phyloP scores from a whole-genome alignment of 2,888 invertebrate species.

The Dione juno region DNA sequence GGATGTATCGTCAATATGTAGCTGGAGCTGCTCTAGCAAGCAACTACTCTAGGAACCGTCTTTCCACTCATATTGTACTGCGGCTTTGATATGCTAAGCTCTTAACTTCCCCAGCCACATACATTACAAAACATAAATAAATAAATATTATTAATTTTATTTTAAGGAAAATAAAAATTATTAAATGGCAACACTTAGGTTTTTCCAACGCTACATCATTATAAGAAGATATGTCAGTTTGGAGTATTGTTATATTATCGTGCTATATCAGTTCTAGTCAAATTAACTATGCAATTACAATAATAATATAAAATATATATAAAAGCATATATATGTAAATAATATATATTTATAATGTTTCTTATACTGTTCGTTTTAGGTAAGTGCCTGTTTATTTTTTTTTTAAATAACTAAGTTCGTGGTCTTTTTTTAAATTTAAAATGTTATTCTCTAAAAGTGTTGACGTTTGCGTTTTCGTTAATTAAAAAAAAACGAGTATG shows the following conservation, averaged over 20 bases:
- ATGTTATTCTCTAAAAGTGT: not conserved
- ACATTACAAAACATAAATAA: not conserved
- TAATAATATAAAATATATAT: not conserved
- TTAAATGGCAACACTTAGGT: slow-evolving; percentile 11
- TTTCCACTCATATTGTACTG: too few species aligned
- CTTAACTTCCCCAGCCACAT: too few species aligned
- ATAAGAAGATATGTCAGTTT: slow-evolving; percentile 9
- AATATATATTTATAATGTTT: not conserved
- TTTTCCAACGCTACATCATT: slow-evolving; percentile 21
- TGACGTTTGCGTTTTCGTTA: too few species aligned
- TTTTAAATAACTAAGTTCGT: not conserved
- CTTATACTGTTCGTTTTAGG: not conserved
- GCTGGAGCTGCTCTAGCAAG: too few species aligned
- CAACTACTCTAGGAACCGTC: too few species aligned
- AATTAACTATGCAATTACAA: not conserved
- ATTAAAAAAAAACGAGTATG: too few species aligned
- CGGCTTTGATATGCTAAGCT: too few species aligned
- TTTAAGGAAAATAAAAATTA: slow-evolving; percentile 5
- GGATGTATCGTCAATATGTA: too few species aligned
- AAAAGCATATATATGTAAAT: not conserved
- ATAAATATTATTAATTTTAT: not conserved
- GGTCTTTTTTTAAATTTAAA: not conserved
- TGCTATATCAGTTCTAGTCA: slow-evolving; percentile 8
- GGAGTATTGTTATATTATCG: not conserved
- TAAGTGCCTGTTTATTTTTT: not conserved